Conservation (phyloP, 2,113 vertebrate genomes). For the Myanophis thanlyinensis region DNA sequence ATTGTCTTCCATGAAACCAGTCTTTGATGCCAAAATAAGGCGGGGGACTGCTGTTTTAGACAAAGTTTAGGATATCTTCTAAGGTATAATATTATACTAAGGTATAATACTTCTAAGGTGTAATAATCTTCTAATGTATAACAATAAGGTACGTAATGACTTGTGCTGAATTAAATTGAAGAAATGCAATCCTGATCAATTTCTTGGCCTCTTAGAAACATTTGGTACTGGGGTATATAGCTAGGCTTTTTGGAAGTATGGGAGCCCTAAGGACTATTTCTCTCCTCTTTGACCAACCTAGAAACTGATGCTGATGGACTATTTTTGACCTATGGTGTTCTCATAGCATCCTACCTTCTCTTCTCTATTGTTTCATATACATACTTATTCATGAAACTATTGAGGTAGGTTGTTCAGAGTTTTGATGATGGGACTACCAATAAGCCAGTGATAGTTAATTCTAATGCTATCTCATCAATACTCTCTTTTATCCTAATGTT, state of each 20-base stretch:
- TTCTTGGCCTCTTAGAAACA: background rate
- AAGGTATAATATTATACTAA: no score
- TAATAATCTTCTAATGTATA: background rate
- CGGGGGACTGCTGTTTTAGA: background rate
- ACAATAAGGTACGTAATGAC: background rate
- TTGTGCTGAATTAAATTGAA: background rate
- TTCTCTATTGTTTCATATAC: background rate
- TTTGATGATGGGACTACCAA: background rate
- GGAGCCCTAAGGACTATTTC: background rate
- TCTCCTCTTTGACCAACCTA: background rate
- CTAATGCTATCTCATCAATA: background rate
- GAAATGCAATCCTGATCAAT: background rate
- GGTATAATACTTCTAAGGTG: no score
- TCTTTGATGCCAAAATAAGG: background rate
- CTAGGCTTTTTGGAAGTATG: background rate
- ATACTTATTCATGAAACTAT: background rate
- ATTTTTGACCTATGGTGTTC: background rate
- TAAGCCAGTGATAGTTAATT: background rate
- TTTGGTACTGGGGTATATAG: background rate
- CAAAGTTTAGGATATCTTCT: background rate
- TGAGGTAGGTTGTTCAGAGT: background rate
- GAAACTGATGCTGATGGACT: background rate
- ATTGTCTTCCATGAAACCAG: background rate
- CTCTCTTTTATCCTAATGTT: background rate
- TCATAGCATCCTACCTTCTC: background rate